phyloP scores from a whole-genome alignment of 2,113 vertebrate genomes.

The Halichoeres trimaculatus region DNA sequence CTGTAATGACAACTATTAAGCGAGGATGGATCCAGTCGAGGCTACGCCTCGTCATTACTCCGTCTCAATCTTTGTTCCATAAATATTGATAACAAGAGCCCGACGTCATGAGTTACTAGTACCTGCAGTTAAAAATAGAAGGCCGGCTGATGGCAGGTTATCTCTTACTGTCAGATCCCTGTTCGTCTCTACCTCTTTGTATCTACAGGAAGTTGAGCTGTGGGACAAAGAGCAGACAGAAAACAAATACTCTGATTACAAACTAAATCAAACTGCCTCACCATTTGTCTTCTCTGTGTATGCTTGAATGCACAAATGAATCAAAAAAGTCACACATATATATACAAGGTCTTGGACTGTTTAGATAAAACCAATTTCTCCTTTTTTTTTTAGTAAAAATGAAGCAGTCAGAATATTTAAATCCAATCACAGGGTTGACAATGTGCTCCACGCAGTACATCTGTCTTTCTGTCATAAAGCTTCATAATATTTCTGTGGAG shows the following conservation, averaged over 20 bases:
- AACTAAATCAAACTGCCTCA: not conserved
- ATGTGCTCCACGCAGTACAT: conserved; percentile 62
- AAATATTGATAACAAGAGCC: conserved; percentile 84
- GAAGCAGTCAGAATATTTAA: conserved; percentile 39
- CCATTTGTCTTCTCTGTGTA: not conserved
- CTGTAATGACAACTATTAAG: conserved; percentile 83
- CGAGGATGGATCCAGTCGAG: conserved; percentile 73
- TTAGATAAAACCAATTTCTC: conserved; percentile 7
- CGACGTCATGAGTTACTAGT: conserved; percentile 82
- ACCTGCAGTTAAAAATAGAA: conserved; percentile 84
- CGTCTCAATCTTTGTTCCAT: conserved; percentile 83
- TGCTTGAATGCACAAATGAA: not conserved
- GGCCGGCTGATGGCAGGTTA: conserved; percentile 69
- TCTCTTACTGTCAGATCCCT: conserved; percentile 74
- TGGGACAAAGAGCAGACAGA: conserved; percentile 58
- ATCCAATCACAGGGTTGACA: conserved; percentile 61
- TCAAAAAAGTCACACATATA: not conserved
- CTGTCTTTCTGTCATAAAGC: conserved; percentile 64
- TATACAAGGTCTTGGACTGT: conserved; percentile 12
- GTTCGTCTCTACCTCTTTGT: conserved; percentile 49
- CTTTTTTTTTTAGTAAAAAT: not conserved
- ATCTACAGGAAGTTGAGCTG: conserved; percentile 71
- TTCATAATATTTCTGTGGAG: conserved; percentile 73
- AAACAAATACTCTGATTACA: conserved; percentile 63
- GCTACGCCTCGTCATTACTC: conserved; percentile 78